Evolutionary conservation across 2,113 vertebrate species (phyloP).

Genomic region (Pollachius pollachius): DNA sequence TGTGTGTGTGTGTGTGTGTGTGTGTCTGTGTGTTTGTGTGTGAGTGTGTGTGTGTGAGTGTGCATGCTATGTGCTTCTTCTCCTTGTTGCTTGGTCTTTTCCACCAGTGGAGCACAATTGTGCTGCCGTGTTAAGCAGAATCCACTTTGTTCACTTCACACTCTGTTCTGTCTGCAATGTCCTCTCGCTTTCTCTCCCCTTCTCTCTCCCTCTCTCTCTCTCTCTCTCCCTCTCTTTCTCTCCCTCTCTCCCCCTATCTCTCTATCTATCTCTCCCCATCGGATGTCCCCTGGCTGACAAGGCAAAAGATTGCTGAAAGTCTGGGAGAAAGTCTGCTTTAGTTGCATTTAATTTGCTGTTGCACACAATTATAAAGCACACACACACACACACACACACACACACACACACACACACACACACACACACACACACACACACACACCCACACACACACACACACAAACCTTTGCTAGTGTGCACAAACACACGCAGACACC

Average conservation of each 20-base stretch:
- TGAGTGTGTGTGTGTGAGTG: no score
- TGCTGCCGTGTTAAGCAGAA: no score
- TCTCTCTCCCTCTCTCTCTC: slow-evolving; percentile 9
- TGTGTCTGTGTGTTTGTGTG: no score
- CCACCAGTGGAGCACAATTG: no score
- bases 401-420: no score
- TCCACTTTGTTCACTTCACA: not conserved
- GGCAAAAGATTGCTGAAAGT: not conserved
- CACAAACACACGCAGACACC: no score
- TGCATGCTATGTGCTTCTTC: no score
- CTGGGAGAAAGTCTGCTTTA: not conserved
- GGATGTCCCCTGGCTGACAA: slow-evolving; percentile 1
- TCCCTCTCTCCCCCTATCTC: not conserved
- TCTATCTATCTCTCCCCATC: slow-evolving; percentile 13
- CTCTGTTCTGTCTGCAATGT: not conserved
- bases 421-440: no score
- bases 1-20: no score
- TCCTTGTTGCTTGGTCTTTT: no score
- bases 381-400: not conserved
- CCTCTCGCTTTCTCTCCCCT: not conserved
- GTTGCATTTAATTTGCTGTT: slow-evolving; percentile 2
- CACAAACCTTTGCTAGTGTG: no score
- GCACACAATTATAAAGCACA: not conserved
- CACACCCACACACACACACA: no score
- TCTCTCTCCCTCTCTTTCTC: slow-evolving; percentile 4